Base-by-base conservation (phyloP, 1,140 invertebrate genomes). In the Colletes latitarsis region DNA sequence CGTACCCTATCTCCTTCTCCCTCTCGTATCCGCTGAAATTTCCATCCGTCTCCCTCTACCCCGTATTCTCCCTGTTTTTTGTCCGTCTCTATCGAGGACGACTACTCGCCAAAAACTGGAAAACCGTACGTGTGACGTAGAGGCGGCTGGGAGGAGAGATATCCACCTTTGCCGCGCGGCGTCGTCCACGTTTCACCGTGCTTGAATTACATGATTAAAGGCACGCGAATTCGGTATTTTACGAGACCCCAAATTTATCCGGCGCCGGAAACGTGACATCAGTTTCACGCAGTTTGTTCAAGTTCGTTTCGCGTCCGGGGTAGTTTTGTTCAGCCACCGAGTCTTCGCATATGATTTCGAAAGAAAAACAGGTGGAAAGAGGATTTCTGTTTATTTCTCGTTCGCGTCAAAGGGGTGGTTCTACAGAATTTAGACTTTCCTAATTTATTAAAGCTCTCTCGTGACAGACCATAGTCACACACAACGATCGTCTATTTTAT, bases 91-190 rank as follows among this genome's bases (percentile, higher is more conserved):
- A 55, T 67, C 57, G 55, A 62, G 74, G 57, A 69, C 73, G n/a
- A 76, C 73, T 39, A 39, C 74, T 55, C 46, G 52, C 30, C 52
- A 70, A 82, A 78, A 82, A 82, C 80, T 77, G 67, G 75, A 66
- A 71, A 78, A 78, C 75, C 41, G 67, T 75, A 30, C 41, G 63
- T 60, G 78, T 21, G 55, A 52, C 63, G 63, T 41, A 1, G 14
- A 9, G 12, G 19, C 0, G 3, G 19, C 49, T 10, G 8, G 52
- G n/a, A 19, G 41, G 14, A 9, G 43, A 74, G 62, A 19, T 14
- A 10, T 9, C 43, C 52, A 52, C 63, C 49, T 43, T 52, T 58
- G 55, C 63, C 19, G 62, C 63, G 49, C 67, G 70, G 55, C 52
- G 43, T 21, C 39, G 21, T 43, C 17, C 46, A 41, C n/a, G 62